Conservation (phyloP, 2,888 invertebrate species). For the Gnatocerus cornutus region DNA sequence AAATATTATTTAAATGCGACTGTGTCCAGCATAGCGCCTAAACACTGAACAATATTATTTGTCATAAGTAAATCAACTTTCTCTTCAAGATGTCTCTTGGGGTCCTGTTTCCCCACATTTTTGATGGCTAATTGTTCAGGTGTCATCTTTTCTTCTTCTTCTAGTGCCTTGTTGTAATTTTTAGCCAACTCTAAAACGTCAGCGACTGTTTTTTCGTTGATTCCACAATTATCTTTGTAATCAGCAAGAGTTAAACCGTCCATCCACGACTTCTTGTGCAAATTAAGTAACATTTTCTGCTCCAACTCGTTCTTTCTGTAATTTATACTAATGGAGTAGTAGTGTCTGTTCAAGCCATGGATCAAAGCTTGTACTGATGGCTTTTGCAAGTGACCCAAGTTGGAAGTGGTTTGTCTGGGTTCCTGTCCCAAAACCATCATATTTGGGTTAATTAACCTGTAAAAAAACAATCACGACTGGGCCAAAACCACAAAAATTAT, state of each 20-base stretch:
- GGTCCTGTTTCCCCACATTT: slow-evolving; percentile 99
- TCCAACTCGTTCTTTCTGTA: slow-evolving; percentile 99
- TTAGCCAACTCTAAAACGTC: slow-evolving; percentile 98
- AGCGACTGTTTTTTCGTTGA: slow-evolving; percentile 94
- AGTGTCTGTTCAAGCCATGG: slow-evolving; percentile 98
- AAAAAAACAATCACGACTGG: slow-evolving; percentile 41
- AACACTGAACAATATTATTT: slow-evolving; percentile 97
- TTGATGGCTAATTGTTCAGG: slow-evolving; percentile 99
- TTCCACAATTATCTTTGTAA: slow-evolving; percentile 93
- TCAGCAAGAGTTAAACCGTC: slow-evolving; percentile 93
- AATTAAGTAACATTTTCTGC: slow-evolving; percentile 98
- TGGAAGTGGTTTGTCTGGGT: slow-evolving; percentile 98
- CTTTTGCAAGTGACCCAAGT: slow-evolving; percentile 98
- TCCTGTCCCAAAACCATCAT: slow-evolving; percentile 99
- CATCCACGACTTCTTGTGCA: slow-evolving; percentile 99
- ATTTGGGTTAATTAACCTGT: slow-evolving; percentile 96
- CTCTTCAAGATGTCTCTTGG: slow-evolving; percentile 99
- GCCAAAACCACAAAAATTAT: slow-evolving; percentile 8
- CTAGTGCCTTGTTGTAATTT: slow-evolving; percentile 92
- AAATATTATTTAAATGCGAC: slow-evolving; percentile 86
- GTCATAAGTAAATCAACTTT: slow-evolving; percentile 98
- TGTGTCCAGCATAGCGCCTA: slow-evolving; percentile 97
- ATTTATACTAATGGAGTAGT: slow-evolving; percentile 99
- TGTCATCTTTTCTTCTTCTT: slow-evolving; percentile 99
- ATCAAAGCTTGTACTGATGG: slow-evolving; percentile 99